Evolutionary conservation across 2,888 invertebrate genomes (phyloP), one percentile per base, ranked within the genome.

Genomic region (Hololepta plana): DNA sequence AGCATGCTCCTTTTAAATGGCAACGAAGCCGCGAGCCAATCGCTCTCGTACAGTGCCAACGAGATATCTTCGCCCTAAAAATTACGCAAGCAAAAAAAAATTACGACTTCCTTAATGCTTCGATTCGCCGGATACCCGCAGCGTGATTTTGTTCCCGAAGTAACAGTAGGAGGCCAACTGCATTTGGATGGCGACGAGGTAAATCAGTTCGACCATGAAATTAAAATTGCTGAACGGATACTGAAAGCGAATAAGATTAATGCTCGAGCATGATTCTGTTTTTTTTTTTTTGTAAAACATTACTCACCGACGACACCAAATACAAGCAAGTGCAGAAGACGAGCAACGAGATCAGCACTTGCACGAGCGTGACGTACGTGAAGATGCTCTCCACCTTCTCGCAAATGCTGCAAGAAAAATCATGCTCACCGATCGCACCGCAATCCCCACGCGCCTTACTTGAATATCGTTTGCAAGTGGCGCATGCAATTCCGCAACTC

Each of bases 291-390:
- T 10, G 13, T 26, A 8, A 11, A 12, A 7, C 5, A 19, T 9
- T 23, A 32, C 35, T 32, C 31, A 41, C 41, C n/a, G 35, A 30
- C 17, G 41, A 38, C 5, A 44, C 36, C 14, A 43, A 32, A 29
- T 35, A 44, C 4, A 43, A 30, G 19, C 42, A 42, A 19, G 42
- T 43, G 27, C 44, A 44, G 9, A 43, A 36, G 6, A 42, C 34
- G 23, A 42, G 33, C 20, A 42, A 29, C 4, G 44, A 43, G 23
- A 40, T 36, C 20, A 44, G 27, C n/a, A 39, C 38, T 34, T 44
- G 44, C 2, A 36, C 29, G 9, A 44, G 34, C 3, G 38, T 38
- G 10, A 41, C 27, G 17, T 36, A 35, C 3, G 38, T 40, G 26
- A 35, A 44, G 6, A 43, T 35, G 6, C 32, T 20, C 31, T 44